Evolutionary conservation across 1,140 invertebrate species (phyloP).

Genomic region (Samia ricini): DNA sequence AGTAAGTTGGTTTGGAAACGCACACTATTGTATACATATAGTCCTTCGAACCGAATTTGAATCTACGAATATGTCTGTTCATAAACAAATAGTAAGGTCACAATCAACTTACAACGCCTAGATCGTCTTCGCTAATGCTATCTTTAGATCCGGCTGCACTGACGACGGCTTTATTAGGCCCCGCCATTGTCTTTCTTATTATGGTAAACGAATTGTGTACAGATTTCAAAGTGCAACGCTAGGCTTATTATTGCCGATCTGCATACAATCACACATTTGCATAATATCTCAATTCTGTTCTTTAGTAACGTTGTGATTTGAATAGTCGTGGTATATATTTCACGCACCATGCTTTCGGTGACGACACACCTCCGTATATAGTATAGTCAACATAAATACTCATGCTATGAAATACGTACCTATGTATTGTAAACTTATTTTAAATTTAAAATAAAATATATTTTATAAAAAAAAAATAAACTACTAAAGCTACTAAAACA

Average conservation of each 20-base stretch:
- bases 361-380: slow-evolving; percentile 21
- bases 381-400: neutral
- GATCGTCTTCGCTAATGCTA: slow-evolving; percentile 6
- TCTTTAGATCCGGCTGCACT: neutral
- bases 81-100: neutral
- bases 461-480: too few species aligned
- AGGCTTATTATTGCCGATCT: slow-evolving; percentile 65
- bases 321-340: slow-evolving; percentile 57
- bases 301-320: slow-evolving; percentile 45
- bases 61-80: neutral
- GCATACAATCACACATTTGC: slow-evolving; percentile 73
- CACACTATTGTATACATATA: too few species aligned
- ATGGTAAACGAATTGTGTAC: slow-evolving; percentile 58
- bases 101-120: neutral
- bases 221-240: slow-evolving; percentile 39
- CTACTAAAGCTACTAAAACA: too few species aligned
- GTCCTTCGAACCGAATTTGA: too few species aligned
- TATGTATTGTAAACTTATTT: too few species aligned
- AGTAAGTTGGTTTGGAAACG: too few species aligned
- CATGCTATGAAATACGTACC: neutral
- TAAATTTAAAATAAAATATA: too few species aligned
- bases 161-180: slow-evolving; percentile 67
- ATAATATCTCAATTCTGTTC: slow-evolving; percentile 74
- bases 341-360: slow-evolving; percentile 39
- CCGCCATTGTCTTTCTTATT: slow-evolving; percentile 66